Conservation (phyloP, 2,113 vertebrate genomes). For the Daubentonia madagascariensis region DNA sequence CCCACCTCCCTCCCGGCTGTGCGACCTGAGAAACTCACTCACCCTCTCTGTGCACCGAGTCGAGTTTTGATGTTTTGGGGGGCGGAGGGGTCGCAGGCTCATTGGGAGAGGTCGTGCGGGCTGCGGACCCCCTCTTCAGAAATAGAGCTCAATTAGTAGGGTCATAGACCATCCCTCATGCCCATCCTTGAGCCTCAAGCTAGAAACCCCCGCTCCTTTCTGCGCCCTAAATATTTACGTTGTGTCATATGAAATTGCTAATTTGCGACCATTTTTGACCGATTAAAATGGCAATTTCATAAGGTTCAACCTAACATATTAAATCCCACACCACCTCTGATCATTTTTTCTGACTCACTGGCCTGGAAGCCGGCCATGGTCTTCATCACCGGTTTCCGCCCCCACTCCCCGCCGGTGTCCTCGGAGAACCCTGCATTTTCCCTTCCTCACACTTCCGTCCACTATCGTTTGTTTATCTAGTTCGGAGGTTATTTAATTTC, state of each 20-base stretch:
- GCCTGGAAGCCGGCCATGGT: not conserved
- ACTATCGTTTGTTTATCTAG: not conserved
- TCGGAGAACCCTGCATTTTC: not conserved
- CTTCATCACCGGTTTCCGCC: no score
- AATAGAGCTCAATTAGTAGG: not conserved
- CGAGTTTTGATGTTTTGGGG: not conserved
- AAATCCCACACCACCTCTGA: not conserved
- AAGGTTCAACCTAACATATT: not conserved
- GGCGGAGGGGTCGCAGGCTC: not conserved
- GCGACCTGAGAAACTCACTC: not conserved
- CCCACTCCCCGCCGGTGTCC: not conserved
- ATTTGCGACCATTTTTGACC: not conserved
- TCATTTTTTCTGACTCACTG: not conserved
- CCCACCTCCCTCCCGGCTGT: not conserved
- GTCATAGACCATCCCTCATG: no score
- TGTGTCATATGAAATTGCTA: not conserved
- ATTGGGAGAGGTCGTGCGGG: not conserved
- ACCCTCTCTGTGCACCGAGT: not conserved
- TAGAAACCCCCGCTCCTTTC: not conserved
- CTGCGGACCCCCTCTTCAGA: not conserved
- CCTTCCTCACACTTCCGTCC: not conserved
- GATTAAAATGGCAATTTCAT: not conserved
- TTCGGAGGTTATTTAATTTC: not conserved
- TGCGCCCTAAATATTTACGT: not conserved
- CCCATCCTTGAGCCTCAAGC: not conserved